These are phyloP conservation scores for Etheostoma spectabile DNA, from an alignment of 2,113 vertebrate species.

Conservation along the genomic window DNA sequence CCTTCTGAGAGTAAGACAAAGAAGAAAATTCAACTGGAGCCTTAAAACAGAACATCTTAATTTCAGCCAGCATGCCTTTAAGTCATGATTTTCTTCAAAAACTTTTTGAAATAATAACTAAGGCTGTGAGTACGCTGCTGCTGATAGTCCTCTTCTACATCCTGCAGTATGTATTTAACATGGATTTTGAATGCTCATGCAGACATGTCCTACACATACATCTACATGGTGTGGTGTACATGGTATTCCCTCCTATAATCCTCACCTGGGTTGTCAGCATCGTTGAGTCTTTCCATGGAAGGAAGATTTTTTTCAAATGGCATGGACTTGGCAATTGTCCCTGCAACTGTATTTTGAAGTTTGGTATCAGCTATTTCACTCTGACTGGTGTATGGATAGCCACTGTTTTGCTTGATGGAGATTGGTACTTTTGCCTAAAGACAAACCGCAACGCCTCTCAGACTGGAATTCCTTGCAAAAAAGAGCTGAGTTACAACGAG, in stretches of 20 bases:
- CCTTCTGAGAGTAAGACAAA: not conserved
- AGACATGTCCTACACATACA: accelerated
- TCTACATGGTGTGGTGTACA: accelerated
- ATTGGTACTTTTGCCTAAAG: conserved; percentile 43
- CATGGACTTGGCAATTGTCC: accelerated
- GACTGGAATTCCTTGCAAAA: conserved; percentile 33
- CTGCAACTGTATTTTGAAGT: accelerated
- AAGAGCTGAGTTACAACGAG: not conserved
- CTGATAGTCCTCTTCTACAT: conserved; percentile 26
- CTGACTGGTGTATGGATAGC: conserved; percentile 19
- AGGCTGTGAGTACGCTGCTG: not conserved
- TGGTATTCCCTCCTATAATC: not conserved
- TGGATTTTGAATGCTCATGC: conserved; percentile 47
- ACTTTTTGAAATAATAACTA: accelerated
- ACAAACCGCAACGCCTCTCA: conserved; percentile 27
- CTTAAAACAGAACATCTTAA: not conserved
- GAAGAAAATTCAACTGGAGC: not conserved
- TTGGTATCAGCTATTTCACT: accelerated
- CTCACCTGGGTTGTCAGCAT: not conserved
- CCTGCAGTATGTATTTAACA: conserved; percentile 50
- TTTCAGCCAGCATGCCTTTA: accelerated
- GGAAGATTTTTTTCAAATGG: not conserved
- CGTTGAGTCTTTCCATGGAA: not conserved
- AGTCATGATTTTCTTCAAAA: accelerated
- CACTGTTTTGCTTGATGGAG: conserved; percentile 45